phyloP scores from a whole-genome alignment of 2,888 invertebrate genomes.

The Cylindroiulus punctatus region DNA sequence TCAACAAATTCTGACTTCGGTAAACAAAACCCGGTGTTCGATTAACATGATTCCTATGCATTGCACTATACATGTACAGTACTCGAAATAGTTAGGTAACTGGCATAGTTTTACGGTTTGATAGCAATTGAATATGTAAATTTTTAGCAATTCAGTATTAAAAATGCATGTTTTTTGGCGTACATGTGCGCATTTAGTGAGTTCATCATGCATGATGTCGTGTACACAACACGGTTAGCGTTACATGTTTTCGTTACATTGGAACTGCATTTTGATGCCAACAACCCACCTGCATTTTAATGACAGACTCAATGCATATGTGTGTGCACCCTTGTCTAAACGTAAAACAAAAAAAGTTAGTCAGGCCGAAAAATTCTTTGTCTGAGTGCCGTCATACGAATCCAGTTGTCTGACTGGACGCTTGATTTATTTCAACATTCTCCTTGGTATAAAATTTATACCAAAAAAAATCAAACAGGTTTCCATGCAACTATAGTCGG shows the following conservation, averaged over 20 bases:
- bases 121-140: neutral
- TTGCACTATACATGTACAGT: too few relatives aligned
- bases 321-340: neutral
- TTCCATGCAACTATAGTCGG: neutral
- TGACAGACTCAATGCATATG: neutral
- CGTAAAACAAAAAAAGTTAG: neutral
- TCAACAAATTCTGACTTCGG: too few relatives aligned
- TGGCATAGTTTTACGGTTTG: too few relatives aligned
- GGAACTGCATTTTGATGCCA: neutral
- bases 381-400: neutral
- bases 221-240: neutral
- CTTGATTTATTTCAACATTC: slow-evolving; percentile 16
- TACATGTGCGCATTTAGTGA: too few relatives aligned
- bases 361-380: neutral
- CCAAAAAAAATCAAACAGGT: slow-evolving; percentile 28
- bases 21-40: too few relatives aligned
- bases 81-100: too few relatives aligned
- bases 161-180: too few relatives aligned
- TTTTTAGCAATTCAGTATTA: neutral
- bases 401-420: slow-evolving; percentile 19
- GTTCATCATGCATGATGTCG: neutral
- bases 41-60: too few relatives aligned
- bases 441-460: neutral
- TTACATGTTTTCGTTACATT: too few relatives aligned
- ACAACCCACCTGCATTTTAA: slow-evolving; percentile 25